A percentile compares a stretch with the other conserved stretches of the same genome.
phyloP scores from a whole-genome alignment of 2,113 vertebrate genomes.

The Pao palembangensis region DNA sequence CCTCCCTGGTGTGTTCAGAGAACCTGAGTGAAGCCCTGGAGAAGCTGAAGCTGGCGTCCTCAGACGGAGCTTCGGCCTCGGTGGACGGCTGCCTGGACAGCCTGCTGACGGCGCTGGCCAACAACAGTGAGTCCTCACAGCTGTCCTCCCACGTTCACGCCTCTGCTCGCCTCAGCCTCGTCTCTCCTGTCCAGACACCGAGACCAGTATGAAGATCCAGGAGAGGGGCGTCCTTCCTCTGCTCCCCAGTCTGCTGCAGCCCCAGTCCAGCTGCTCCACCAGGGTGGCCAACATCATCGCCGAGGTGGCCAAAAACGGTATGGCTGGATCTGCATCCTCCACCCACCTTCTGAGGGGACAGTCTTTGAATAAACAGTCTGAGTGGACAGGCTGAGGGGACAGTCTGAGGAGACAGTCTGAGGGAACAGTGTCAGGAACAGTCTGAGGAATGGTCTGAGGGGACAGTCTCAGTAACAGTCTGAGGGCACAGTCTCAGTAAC shows the following conservation, averaged over 20 bases:
- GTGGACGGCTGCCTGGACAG: slow-evolving; percentile 93
- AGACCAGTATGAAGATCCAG: slow-evolving; percentile 93
- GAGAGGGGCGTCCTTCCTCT: slow-evolving; percentile 86
- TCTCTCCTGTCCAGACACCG: slow-evolving; percentile 75
- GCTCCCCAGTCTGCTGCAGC: slow-evolving; percentile 82
- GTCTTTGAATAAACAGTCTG: no score
- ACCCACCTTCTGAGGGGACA: no score
- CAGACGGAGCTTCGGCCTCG: slow-evolving; percentile 81
- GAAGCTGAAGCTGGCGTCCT: slow-evolving; percentile 89
- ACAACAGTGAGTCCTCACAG: slow-evolving; percentile 86
- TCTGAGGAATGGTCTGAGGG: not conserved
- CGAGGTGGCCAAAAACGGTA: slow-evolving; percentile 98
- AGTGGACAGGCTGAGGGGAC: no score
- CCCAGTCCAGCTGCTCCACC: slow-evolving; percentile 86
- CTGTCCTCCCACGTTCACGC: no score
- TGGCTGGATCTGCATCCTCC: slow-evolving; percentile 49
- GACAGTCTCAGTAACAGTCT: not conserved
- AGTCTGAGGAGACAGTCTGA: not conserved
- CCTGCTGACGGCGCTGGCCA: slow-evolving; percentile 87
- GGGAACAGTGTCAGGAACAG: no score
- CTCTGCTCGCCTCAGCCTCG: no score
- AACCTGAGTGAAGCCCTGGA: slow-evolving; percentile 91
- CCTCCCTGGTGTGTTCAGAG: slow-evolving; percentile 71
- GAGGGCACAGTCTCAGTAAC: no score
- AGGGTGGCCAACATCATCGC: slow-evolving; percentile 98